A percentile compares a stretch with the other conserved stretches of the same genome.
These are phyloP conservation scores for Brachynemurus nebulosus DNA, from an alignment of 2,888 invertebrate genomes.

Conservation along the genomic window DNA sequence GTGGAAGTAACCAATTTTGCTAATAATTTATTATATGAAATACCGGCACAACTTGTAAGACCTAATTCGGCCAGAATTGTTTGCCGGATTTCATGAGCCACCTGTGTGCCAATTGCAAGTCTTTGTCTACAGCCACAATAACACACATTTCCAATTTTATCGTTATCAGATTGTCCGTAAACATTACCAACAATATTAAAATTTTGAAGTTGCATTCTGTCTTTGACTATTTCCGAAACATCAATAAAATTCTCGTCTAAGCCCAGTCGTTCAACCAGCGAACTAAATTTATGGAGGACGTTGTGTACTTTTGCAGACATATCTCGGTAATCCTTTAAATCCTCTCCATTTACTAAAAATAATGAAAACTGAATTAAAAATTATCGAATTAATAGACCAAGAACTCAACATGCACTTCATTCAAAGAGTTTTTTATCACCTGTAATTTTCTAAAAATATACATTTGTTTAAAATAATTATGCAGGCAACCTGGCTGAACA, in stretches of 20 bases:
- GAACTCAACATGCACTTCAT: too few species aligned
- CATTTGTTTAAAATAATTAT: too few species aligned
- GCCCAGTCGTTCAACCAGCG: constrained; percentile 64
- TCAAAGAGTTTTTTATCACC: too few species aligned
- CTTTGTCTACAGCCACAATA: constrained; percentile 60
- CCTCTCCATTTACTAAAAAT: constrained; percentile 56
- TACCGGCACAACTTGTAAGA: constrained; percentile 68
- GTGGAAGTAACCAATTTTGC: constrained; percentile 61
- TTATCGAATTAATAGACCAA: too few species aligned
- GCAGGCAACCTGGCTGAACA: too few species aligned
- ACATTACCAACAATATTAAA: constrained; percentile 36
- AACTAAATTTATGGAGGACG: constrained; percentile 54
- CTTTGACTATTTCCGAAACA: constrained; percentile 51
- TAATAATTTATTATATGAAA: constrained; percentile 70
- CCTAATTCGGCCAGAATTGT: constrained; percentile 52
- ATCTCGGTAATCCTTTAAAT: constrained; percentile 64
- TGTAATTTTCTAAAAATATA: too few species aligned
- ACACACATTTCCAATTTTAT: constrained; percentile 36
- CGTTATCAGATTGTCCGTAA: constrained; percentile 33
- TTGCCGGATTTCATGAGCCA: constrained; percentile 63
- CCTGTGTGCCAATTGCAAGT: constrained; percentile 52
- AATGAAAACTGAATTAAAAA: not conserved
- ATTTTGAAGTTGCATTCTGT: constrained; percentile 28
- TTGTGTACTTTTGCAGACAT: constrained; percentile 64
- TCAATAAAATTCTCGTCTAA: constrained; percentile 79